Percentiles rank a stretch among this genome's conserved stretches.
These are phyloP conservation scores for Columba janthina DNA, from an alignment of 2,113 vertebrate genomes.

Conservation along the genomic window DNA sequence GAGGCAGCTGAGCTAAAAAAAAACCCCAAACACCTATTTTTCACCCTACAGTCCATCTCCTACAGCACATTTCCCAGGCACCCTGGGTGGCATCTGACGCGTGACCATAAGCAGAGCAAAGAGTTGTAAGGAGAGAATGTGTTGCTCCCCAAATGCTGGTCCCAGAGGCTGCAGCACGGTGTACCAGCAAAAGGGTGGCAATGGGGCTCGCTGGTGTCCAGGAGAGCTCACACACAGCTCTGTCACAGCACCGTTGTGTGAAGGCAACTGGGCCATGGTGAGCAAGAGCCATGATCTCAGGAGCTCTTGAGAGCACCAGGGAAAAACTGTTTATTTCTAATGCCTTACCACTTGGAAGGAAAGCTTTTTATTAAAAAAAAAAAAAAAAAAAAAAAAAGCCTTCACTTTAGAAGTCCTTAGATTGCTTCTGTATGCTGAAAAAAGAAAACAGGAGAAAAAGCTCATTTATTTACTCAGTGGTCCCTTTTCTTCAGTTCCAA, in stretches of 20 bases:
- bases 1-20: not conserved
- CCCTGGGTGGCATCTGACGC: not conserved
- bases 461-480: not conserved
- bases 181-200: not conserved
- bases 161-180: not conserved
- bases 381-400: no score
- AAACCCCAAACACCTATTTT: not conserved
- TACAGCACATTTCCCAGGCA: not conserved
- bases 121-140: not conserved
- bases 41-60: not conserved
- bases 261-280: fast-evolving
- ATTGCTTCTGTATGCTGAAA: not conserved
- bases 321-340: not conserved
- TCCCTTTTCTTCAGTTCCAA: not conserved
- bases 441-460: not conserved
- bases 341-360: not conserved
- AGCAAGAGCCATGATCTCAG: fast-evolving
- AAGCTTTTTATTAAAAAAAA: not conserved
- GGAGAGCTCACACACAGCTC: not conserved
- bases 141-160: fast-evolving
- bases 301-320: not conserved
- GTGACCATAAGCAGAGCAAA: not conserved
- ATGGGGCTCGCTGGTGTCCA: not conserved
- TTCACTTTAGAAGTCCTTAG: not conserved
- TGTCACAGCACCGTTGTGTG: fast-evolving